These are phyloP conservation scores for Streptopelia turtur DNA, from an alignment of 2,797 vertebrate species.

Conservation along the genomic window DNA sequence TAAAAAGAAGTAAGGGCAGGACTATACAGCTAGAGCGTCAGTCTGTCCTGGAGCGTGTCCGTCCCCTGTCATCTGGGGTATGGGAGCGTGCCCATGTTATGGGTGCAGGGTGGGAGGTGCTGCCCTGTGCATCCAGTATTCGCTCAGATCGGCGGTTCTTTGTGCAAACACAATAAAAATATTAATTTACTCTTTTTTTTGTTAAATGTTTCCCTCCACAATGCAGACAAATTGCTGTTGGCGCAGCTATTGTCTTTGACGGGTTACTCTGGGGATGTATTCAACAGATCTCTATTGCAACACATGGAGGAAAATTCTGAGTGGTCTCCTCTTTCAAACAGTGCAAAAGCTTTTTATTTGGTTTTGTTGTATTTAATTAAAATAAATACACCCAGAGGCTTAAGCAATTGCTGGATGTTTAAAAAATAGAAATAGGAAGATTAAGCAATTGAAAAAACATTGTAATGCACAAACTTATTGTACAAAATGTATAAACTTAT, in stretches of 20 bases:
- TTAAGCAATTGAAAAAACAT: conserved; percentile 48
- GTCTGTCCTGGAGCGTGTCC: background rate
- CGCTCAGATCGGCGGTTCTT: background rate
- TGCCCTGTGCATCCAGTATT: accelerated
- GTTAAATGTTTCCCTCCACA: conserved; percentile 20
- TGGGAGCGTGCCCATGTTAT: background rate
- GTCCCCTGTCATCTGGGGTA: accelerated
- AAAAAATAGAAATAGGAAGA: conserved; percentile 41
- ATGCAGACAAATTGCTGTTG: conserved; percentile 47
- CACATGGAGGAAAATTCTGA: conserved; percentile 1
- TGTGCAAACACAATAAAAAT: conserved; percentile 38
- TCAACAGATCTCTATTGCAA: background rate
- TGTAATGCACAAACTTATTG: background rate
- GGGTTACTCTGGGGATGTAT: conserved; percentile 39
- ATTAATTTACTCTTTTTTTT: conserved; percentile 21
- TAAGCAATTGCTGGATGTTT: conserved; percentile 36
- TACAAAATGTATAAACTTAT: conserved; percentile 7
- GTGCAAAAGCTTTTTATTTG: conserved; percentile 37
- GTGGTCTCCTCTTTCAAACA: conserved; percentile 45
- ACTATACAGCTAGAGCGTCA: background rate
- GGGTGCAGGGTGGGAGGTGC: background rate
- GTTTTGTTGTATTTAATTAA: conserved; percentile 62
- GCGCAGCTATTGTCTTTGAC: conserved; percentile 29
- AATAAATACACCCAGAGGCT: conserved; percentile 61
- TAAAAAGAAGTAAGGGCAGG: background rate